phyloP scores from a whole-genome alignment of 92 coral and sea anemone species.

The Virgularia gustaviana region DNA sequence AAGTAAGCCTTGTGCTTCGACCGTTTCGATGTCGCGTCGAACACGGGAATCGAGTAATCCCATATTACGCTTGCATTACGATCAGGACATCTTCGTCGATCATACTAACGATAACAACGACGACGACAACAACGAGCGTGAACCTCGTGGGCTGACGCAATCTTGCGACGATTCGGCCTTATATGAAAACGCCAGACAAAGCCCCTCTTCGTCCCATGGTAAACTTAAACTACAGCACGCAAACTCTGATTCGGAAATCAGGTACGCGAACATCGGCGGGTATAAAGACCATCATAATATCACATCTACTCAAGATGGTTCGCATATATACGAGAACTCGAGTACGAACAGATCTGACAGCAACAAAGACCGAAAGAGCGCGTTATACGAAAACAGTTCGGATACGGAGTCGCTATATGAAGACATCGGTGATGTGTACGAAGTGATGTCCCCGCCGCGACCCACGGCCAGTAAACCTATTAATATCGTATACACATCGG shows the following conservation, averaged over 20 bases:
- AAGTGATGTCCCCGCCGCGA: slow-evolving; percentile 35
- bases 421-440: slow-evolving; percentile 50
- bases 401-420: slow-evolving; percentile 65
- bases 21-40: slow-evolving; percentile 64
- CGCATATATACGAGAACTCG: slow-evolving; percentile 28
- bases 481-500: slow-evolving; percentile 87
- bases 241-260: slow-evolving; percentile 11
- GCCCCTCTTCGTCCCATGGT: slow-evolving; percentile 28
- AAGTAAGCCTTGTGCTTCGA: slow-evolving; percentile 41
- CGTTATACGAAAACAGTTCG: slow-evolving; percentile 56
- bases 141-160: neutral
- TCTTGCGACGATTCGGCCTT: slow-evolving; percentile 41
- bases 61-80: slow-evolving; percentile 55
- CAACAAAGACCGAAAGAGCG: slow-evolving; percentile 44
- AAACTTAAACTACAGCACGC: neutral
- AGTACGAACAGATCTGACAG: neutral
- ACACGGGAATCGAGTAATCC: slow-evolving; percentile 94
- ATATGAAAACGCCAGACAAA: slow-evolving; percentile 40
- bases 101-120: too few relatives aligned
- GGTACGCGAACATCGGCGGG: neutral
- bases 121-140: neutral
- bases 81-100: too few relatives aligned
- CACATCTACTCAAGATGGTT: neutral
- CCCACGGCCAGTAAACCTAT: slow-evolving; percentile 72
- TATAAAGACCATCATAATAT: neutral